phyloP scores from a whole-genome alignment of 1,140 invertebrate genomes.

The Onthophagus taurus region DNA sequence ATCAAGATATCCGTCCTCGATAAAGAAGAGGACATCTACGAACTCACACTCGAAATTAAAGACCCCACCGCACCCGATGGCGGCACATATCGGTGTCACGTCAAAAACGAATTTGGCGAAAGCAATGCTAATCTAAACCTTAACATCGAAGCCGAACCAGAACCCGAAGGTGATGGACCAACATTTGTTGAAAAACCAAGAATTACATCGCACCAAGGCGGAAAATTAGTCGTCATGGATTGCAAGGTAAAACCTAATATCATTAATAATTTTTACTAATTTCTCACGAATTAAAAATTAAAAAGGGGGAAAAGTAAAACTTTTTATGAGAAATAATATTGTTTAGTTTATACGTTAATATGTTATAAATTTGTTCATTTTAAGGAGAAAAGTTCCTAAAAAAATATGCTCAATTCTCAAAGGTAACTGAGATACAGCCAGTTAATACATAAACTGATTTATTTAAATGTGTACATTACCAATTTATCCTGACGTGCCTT shows the following conservation, averaged over 20 bases:
- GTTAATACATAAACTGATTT: no score
- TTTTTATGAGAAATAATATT: no score
- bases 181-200: conserved; percentile 97
- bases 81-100: conserved; percentile 94
- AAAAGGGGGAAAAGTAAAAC: no score
- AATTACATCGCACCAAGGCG: conserved; percentile 89
- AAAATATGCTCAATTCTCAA: no score
- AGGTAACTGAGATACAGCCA: no score
- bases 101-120: conserved; percentile 94
- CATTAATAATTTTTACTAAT: not conserved
- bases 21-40: conserved; percentile 78
- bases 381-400: no score
- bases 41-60: conserved; percentile 80
- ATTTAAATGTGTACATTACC: no score
- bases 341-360: no score
- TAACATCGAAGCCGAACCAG: conserved; percentile 92
- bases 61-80: conserved; percentile 91
- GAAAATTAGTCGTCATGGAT: conserved; percentile 96
- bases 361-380: no score
- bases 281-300: no score
- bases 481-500: no score
- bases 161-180: conserved; percentile 87
- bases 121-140: conserved; percentile 96
- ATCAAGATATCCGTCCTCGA: conserved; percentile 69
- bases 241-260: conserved; percentile 60